These are phyloP conservation scores for Pseudochaenichthys georgianus DNA, from an alignment of 2,797 vertebrate genomes.

Conservation along the genomic window DNA sequence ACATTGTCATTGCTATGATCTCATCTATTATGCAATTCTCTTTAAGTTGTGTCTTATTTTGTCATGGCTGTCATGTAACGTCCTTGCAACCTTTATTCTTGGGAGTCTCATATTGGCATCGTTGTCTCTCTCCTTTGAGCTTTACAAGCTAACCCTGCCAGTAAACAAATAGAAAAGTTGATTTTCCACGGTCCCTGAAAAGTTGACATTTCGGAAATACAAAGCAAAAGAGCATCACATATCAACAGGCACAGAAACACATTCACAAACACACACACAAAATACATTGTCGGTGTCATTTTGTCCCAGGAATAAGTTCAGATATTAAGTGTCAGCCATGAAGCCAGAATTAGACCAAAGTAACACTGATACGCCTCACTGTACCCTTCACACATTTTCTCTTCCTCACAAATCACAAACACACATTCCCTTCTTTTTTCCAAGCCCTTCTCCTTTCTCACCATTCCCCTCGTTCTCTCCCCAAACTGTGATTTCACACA, in stretches of 20 bases:
- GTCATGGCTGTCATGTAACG: slow-evolving; percentile 18
- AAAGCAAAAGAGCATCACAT: neutral
- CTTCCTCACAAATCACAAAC: slow-evolving; percentile 27
- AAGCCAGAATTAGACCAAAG: slow-evolving; percentile 74
- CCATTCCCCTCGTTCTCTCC: slow-evolving; percentile 16
- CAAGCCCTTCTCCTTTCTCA: slow-evolving; percentile 1
- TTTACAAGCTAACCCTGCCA: neutral
- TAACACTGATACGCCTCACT: slow-evolving; percentile 59
- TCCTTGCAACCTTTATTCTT: neutral
- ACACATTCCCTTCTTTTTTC: neutral
- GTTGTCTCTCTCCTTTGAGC: neutral
- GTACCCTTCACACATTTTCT: slow-evolving; percentile 45
- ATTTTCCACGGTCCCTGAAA: neutral
- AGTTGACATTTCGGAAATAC: slow-evolving; percentile 9
- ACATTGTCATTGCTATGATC: slow-evolving; percentile 15
- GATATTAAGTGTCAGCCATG: slow-evolving; percentile 71
- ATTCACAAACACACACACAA: slow-evolving; percentile 16
- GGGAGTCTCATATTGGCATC: neutral
- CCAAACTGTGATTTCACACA: slow-evolving; percentile 46
- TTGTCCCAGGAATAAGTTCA: slow-evolving; percentile 62
- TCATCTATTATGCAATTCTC: slow-evolving; percentile 20
- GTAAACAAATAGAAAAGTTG: neutral
- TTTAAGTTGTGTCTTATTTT: slow-evolving; percentile 24
- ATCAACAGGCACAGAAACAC: slow-evolving; percentile 8
- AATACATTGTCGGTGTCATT: slow-evolving; percentile 47